Base-by-base conservation (phyloP, 2,888 invertebrate species). In the Lasiommata megera region DNA sequence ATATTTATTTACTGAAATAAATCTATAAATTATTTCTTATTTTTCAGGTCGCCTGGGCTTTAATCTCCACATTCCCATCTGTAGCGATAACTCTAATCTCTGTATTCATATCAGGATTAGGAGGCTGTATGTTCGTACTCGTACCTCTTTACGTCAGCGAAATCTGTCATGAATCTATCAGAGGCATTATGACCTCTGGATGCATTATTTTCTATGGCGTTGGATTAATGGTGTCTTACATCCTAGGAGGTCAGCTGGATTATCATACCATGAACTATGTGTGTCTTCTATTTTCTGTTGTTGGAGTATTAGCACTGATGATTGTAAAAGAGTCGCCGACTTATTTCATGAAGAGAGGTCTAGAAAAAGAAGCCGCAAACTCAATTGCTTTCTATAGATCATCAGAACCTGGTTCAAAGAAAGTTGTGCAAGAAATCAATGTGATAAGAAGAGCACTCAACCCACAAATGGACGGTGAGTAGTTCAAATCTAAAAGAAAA, bases 361-460 rank as follows among this genome's bases (percentile, higher is more conserved):
- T 55, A 6, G 73, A 74, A 38, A 62, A 72, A 72, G 84, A 84
- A 60, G 86, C 86, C 0, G 76, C 72, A 1, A 68, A 72, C 52
- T 68, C 83, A 0, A 62, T 88, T 44, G 81, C 81, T 0, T 87
- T 79, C 64, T 86, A 81, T 57, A 70, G 82, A 66, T 70, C 73
- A 11, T 61, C 67, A 1, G 48, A 55, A 12, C 34, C 56, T 1
- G 55, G 64, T 16, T 73, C 72, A 0, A 67, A 67, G 38, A 62
- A 63, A 46, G 68, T 71, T 6, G 37, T 59, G 2, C 52, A 69
- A 54, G 73, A 72, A 54, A 60, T 73, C 18, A 62, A 64, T 34
- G 54, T 54, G 0, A 66, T 72, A 17, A 60, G 66, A 6, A 61
- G 68, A 52, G 53, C 67, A 8, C 54, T 73, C 0, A 68, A 67